phyloP scores from a whole-genome alignment of 2,113 vertebrate genomes.

The Syrrhaptes paradoxus region DNA sequence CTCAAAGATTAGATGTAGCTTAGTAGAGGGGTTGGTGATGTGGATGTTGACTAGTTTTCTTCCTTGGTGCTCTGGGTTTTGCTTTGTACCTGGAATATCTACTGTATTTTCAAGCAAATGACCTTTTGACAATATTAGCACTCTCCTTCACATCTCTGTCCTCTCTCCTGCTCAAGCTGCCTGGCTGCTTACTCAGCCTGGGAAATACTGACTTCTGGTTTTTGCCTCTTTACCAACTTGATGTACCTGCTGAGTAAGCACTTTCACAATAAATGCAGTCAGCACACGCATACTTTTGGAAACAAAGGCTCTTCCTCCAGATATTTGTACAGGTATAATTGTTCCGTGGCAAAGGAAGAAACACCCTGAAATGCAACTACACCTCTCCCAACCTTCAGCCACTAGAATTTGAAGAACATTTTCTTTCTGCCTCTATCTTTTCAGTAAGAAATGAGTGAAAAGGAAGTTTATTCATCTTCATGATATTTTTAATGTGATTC shows the following conservation, averaged over 20 bases:
- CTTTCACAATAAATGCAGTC: not conserved
- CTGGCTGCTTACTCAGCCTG: not conserved
- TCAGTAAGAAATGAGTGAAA: not conserved
- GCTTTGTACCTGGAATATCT: fast-evolving
- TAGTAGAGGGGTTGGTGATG: too few species aligned
- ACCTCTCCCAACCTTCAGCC: not conserved
- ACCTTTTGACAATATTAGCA: not conserved
- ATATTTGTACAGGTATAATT: not conserved
- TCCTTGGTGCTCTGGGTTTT: not conserved
- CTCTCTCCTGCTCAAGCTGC: not conserved
- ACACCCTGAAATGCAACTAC: not conserved
- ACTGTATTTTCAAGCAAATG: not conserved
- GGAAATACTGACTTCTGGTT: not conserved
- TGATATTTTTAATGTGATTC: not conserved
- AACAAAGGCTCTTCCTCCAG: not conserved
- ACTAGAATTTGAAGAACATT: fast-evolving
- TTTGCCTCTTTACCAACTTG: not conserved
- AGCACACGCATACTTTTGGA: not conserved
- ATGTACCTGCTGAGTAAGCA: not conserved
- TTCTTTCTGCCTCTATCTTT: not conserved
- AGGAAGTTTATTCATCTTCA: not conserved
- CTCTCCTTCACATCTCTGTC: not conserved
- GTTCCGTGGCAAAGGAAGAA: not conserved
- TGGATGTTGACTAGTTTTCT: not conserved
- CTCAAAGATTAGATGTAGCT: not conserved